These are phyloP conservation scores for Seriola aureovittata DNA, from an alignment of 2,113 vertebrate genomes.

Conservation along the genomic window DNA sequence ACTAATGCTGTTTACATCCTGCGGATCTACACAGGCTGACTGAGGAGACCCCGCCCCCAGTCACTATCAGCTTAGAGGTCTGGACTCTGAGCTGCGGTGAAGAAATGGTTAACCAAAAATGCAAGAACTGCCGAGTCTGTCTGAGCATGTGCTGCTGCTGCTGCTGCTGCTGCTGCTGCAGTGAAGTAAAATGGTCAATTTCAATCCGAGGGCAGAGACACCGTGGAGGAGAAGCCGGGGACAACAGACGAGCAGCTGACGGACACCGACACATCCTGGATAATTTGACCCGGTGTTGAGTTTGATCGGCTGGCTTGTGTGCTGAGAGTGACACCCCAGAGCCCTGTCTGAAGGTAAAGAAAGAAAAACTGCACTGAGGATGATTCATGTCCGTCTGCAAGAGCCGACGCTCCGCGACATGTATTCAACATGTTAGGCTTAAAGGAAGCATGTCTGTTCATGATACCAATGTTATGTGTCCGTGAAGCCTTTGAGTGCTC, in stretches of 20 bases:
- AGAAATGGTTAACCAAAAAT: slow-evolving; percentile 75
- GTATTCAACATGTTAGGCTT: slow-evolving; percentile 18
- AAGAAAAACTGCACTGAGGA: slow-evolving; percentile 25
- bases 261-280: slow-evolving; percentile 32
- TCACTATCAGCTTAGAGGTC: too few species aligned
- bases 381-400: slow-evolving; percentile 40
- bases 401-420: slow-evolving; percentile 11
- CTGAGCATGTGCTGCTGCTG: slow-evolving; percentile 80
- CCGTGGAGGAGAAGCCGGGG: slow-evolving; percentile 54
- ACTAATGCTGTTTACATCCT: too few species aligned
- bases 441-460: background rate
- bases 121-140: slow-evolving; percentile 42
- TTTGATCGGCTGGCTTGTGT: slow-evolving; percentile 30
- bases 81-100: slow-evolving; percentile 31
- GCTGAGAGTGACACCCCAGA: slow-evolving; percentile 46
- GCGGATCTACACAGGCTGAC: background rate
- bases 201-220: slow-evolving; percentile 68
- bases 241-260: slow-evolving; percentile 21
- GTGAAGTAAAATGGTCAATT: slow-evolving; percentile 83
- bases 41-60: background rate
- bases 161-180: slow-evolving; percentile 79
- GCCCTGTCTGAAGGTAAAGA: slow-evolving; percentile 58
- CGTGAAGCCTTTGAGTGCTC: background rate
- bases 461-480: background rate
- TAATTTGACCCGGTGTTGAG: slow-evolving; percentile 27